Conservation (phyloP, 2,888 invertebrate species). For the Linnaemya tessellans region DNA sequence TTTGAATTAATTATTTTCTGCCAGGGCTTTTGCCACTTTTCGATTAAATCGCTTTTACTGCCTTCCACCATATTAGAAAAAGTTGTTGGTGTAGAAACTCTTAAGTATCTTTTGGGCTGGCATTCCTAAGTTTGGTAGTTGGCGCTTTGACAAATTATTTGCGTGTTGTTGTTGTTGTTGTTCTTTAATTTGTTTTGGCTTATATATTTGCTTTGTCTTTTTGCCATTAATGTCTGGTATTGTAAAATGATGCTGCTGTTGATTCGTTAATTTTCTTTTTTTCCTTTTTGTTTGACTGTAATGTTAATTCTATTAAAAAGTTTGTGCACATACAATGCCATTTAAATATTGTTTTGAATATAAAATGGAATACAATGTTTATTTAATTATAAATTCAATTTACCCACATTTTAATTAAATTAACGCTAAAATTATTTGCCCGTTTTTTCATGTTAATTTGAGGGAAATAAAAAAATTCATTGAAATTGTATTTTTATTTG, state of each 20-base stretch:
- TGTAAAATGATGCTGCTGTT: conserved; percentile 32
- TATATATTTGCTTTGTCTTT: conserved; percentile 16
- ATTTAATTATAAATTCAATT: conserved; percentile 69
- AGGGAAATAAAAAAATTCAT: conserved; percentile 27
- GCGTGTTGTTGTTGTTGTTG: conserved; percentile 27
- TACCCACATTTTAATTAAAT: conserved; percentile 67
- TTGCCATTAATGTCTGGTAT: conserved; percentile 41
- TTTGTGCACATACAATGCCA: background rate
- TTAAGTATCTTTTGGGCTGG: conserved; percentile 63
- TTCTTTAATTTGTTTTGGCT: conserved; percentile 14
- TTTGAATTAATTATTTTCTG: conserved; percentile 48
- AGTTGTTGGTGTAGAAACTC: conserved; percentile 64
- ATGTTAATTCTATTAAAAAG: conserved; percentile 42
- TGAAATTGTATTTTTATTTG: conserved; percentile 21
- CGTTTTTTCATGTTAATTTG: conserved; percentile 14
- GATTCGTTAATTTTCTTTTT: background rate
- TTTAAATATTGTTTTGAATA: conserved; percentile 31
- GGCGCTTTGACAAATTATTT: conserved; percentile 72
- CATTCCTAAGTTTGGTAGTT: conserved; percentile 71
- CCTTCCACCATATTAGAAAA: conserved; percentile 9
- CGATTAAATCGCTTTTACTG: conserved; percentile 8
- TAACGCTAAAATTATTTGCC: conserved; percentile 62
- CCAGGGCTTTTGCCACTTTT: background rate
- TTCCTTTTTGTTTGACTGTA: conserved; percentile 3
- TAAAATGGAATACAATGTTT: conserved; percentile 56